Evolutionary conservation across 2,888 invertebrate genomes (phyloP), one percentile per base, ranked within the genome.

Genomic region (Lampropteryx suffumata): DNA sequence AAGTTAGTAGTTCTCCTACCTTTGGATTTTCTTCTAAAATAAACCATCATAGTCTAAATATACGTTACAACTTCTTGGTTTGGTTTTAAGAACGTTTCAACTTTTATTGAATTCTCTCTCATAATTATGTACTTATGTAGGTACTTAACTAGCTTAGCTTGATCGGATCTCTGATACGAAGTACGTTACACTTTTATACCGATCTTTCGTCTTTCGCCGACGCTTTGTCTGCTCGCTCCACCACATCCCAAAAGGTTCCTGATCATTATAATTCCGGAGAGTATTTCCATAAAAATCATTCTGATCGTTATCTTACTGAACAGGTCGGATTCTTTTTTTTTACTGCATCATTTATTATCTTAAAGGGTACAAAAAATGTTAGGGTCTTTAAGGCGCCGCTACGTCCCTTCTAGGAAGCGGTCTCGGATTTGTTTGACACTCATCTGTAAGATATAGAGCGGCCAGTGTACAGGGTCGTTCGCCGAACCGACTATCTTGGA

Each of bases 211-310:
- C 67, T 71, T 82, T 77, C 70, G 86, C 84, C 87, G 89, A 88
- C 89, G 80, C 67, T 82, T 89, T 89, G 90, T 90, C 90, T 90
- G 82, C 84, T 71, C 83, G 82, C 79, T 81, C 79, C 84, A 76
- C 72, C 81, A 79, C 83, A 82, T 85, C 86, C 82, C 85, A 84
- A 88, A 87, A 87, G 87, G 85, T 83, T 84, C 75, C 77, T 81
- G 79, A 83, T 86, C 78, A 78, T 87, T 87, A 88, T 84, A 86
- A 89, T 90, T 86, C 86, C 86, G 81, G 79, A 72, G 73, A 84
- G 77, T 78, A 86, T 89, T 90, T 87, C 87, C 87, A 90, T 89
- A 89, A 89, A 89, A 89, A 89, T 88, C 71, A 80, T 84, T 84
- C 76, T 65, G 89, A 89, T 89, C 82, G 80, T 87, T 89, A 89